Evolutionary conservation across 2,797 vertebrate species (phyloP).

Genomic region (Lophotriccus pileatus): DNA sequence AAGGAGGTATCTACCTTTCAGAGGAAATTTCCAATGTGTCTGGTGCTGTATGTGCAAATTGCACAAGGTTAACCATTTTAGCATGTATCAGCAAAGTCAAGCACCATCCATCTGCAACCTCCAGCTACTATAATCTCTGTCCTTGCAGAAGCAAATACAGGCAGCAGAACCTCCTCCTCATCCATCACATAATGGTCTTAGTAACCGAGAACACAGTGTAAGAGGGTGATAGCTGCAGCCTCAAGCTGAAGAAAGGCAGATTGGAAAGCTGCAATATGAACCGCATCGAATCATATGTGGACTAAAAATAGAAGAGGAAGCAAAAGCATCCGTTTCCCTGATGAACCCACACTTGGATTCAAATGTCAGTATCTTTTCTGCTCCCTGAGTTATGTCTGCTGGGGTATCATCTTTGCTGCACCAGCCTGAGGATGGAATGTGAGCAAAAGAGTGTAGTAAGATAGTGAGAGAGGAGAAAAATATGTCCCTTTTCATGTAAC

Average conservation of each 20-base stretch:
- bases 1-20: background rate
- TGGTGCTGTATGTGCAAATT: background rate
- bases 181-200: background rate
- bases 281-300: accelerated
- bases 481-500: background rate
- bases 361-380: background rate
- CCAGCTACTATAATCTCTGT: background rate
- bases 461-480: background rate
- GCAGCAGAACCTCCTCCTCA: background rate
- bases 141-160: background rate
- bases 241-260: background rate
- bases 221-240: background rate
- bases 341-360: background rate
- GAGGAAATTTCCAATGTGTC: background rate
- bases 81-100: background rate
- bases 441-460: background rate
- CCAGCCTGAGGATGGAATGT: background rate
- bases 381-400: background rate
- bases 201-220: accelerated
- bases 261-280: background rate
- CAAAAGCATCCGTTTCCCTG: background rate
- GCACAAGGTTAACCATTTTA: background rate
- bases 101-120: background rate
- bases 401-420: background rate
- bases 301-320: background rate